Conservation (phyloP, 2,797 vertebrate genomes). For the Peromyscus aztecus region DNA sequence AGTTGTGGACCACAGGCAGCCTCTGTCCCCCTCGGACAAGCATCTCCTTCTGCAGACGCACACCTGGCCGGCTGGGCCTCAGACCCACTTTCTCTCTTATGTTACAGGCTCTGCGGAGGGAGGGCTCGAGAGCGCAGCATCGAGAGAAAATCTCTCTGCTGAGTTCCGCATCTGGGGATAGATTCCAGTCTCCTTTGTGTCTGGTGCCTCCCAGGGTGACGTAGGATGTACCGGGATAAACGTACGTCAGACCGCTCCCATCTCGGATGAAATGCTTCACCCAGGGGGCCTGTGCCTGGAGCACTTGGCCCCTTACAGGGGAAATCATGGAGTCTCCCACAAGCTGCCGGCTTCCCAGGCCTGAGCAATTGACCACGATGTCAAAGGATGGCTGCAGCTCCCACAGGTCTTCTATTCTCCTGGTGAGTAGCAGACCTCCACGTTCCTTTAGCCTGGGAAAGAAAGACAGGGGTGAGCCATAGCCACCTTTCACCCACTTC, state of each 20-base stretch:
- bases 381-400: constrained; percentile 91
- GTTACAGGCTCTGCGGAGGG: constrained; percentile 86
- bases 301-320: constrained; percentile 94
- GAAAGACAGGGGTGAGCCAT: constrained; percentile 22
- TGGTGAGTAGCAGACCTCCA: constrained; percentile 88
- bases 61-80: constrained; percentile 90
- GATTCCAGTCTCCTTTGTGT: constrained; percentile 91
- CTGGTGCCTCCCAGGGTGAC: constrained; percentile 93
- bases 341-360: constrained; percentile 91
- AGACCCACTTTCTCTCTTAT: constrained; percentile 91
- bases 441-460: constrained; percentile 90
- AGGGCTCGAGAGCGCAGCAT: constrained; percentile 92
- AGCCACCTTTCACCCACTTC: neutral
- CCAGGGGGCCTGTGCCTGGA: constrained; percentile 94
- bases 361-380: constrained; percentile 94
- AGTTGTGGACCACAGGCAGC: constrained; percentile 94
- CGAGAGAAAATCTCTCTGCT: constrained; percentile 90
- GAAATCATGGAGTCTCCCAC: constrained; percentile 88
- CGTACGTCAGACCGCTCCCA: constrained; percentile 91
- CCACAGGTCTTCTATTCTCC: constrained; percentile 90
- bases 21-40: constrained; percentile 80
- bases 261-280: constrained; percentile 94
- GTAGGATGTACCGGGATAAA: constrained; percentile 92
- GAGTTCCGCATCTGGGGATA: constrained; percentile 87
- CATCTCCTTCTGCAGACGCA: constrained; percentile 91